Conservation (phyloP, 2,797 vertebrate genomes). For the Lacerta agilis region DNA sequence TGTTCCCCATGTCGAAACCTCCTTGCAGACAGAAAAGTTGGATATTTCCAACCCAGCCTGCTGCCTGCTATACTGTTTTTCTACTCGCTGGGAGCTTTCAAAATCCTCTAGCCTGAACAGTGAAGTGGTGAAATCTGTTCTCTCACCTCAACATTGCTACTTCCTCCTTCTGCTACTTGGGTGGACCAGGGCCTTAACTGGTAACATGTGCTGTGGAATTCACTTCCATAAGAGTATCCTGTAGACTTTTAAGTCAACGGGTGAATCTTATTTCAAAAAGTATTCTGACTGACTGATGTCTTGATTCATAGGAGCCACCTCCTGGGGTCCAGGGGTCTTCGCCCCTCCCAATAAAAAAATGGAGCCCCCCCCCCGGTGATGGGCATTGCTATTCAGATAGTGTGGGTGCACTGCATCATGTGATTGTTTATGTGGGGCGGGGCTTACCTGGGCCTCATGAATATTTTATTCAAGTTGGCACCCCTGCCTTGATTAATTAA, state of each 20-base stretch:
- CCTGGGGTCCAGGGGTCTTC: too few species aligned
- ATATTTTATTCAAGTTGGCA: neutral
- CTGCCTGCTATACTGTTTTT: neutral
- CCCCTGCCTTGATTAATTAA: neutral
- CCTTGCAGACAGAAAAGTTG: neutral
- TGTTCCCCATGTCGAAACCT: neutral
- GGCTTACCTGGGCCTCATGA: neutral
- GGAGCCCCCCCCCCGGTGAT: too few species aligned
- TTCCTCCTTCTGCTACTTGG: neutral
- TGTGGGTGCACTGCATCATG: too few species aligned
- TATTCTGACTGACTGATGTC: too few species aligned
- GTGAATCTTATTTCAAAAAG: too few species aligned
- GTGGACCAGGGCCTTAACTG: neutral
- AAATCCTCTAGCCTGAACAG: neutral
- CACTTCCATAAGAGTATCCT: neutral
- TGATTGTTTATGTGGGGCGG: too few species aligned
- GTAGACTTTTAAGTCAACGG: neutral
- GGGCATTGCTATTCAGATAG: too few species aligned
- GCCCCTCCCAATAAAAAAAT: too few species aligned
- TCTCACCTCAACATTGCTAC: neutral
- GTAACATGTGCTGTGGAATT: neutral
- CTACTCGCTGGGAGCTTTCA: neutral
- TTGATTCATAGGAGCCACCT: neutral
- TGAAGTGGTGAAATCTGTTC: neutral
- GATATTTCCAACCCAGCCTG: too few species aligned